Evolutionary conservation across 2,113 vertebrate species (phyloP).

Genomic region (Lophochroa leadbeateri): DNA sequence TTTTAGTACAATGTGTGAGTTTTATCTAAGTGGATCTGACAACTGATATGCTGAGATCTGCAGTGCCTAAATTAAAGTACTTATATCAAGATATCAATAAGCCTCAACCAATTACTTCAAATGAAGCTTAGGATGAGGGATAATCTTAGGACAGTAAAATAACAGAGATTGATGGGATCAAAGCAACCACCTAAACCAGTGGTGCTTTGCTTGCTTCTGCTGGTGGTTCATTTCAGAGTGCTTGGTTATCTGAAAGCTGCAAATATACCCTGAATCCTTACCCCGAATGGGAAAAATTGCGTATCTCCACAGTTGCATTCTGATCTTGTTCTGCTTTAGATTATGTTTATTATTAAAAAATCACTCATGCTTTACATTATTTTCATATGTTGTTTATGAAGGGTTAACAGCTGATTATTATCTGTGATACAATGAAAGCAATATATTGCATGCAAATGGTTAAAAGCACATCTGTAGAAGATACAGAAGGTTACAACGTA

Average conservation of each 20-base stretch:
- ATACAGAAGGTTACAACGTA: not conserved
- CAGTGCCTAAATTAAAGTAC: not conserved
- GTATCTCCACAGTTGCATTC: not conserved
- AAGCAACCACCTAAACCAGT: not conserved
- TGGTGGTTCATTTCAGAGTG: not conserved
- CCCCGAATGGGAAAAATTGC: not conserved
- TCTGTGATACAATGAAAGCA: not conserved
- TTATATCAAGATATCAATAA: constrained; percentile 3
- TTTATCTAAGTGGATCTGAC: not conserved
- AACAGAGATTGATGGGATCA: constrained; percentile 6
- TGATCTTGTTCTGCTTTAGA: constrained; percentile 4
- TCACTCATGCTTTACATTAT: constrained; percentile 2
- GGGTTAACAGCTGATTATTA: constrained; percentile 26
- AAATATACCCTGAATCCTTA: not conserved
- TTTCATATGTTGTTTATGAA: constrained; percentile 33
- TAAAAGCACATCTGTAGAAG: not conserved
- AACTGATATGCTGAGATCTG: not conserved
- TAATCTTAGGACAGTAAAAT: not conserved
- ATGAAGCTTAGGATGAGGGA: not conserved
- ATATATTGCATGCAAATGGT: not conserved
- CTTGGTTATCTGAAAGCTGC: not conserved
- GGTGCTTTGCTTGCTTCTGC: not conserved
- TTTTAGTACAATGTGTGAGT: not conserved
- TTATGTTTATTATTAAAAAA: constrained; percentile 27
- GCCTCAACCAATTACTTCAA: not conserved